phyloP scores from a whole-genome alignment of 1,140 invertebrate species.

The Lasioglossum albipes region DNA sequence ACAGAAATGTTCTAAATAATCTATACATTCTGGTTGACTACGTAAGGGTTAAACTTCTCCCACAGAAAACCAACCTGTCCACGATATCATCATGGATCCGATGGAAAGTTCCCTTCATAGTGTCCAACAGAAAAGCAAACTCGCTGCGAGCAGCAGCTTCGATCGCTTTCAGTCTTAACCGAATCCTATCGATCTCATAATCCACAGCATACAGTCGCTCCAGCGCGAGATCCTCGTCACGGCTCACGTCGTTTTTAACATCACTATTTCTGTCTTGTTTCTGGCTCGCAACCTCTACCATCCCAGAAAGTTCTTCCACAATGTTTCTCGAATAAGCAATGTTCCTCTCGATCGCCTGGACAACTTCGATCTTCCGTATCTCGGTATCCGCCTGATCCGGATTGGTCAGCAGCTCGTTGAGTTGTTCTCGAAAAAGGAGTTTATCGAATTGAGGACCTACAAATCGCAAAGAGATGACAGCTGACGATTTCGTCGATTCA shows the following conservation, averaged over 20 bases:
- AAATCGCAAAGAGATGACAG: too few species aligned
- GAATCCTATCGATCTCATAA: constrained; percentile 80
- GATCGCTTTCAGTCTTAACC: constrained; percentile 76
- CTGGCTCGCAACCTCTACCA: constrained; percentile 13
- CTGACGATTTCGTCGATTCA: not conserved
- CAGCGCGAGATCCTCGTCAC: constrained; percentile 50
- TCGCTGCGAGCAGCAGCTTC: constrained; percentile 74
- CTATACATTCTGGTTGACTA: too few species aligned
- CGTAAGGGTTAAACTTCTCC: too few species aligned
- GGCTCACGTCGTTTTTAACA: not conserved
- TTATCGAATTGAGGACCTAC: not conserved
- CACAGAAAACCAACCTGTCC: constrained; percentile 59
- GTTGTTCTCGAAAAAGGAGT: not conserved
- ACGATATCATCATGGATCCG: constrained; percentile 77
- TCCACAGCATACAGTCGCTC: constrained; percentile 81
- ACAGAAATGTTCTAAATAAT: too few species aligned
- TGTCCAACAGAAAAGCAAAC: constrained; percentile 76
- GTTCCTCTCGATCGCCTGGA: constrained; percentile 22
- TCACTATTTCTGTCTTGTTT: constrained; percentile 23
- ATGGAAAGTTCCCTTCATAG: constrained; percentile 75
- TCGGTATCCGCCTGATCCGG: not conserved
- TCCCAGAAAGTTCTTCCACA: constrained; percentile 34
- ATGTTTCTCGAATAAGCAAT: constrained; percentile 27
- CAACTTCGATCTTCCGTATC: not conserved
- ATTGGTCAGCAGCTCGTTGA: constrained; percentile 21